Evolutionary conservation across 2,797 vertebrate species (phyloP).

Genomic region (Poeciliopsis gracilis): DNA sequence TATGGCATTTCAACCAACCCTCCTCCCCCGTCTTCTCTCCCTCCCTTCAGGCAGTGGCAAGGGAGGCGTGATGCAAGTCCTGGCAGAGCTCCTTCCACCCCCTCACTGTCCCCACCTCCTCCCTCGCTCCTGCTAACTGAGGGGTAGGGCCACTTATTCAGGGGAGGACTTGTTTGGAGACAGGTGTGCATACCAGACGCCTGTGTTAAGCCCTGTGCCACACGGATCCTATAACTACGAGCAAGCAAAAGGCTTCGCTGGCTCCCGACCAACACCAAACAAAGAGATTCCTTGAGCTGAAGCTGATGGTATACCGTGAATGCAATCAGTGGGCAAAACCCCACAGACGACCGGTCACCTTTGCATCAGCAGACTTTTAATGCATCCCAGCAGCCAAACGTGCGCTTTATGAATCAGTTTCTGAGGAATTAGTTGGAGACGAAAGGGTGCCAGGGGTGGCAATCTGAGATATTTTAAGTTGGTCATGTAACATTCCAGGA

Average conservation of each 20-base stretch:
- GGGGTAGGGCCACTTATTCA: slow-evolving; percentile 48
- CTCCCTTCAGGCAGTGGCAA: slow-evolving; percentile 71
- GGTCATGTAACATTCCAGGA: slow-evolving; percentile 72
- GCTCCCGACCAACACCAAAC: slow-evolving; percentile 47
- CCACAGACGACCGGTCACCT: slow-evolving; percentile 45
- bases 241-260: slow-evolving; percentile 52
- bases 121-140: slow-evolving; percentile 27
- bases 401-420: slow-evolving; percentile 44
- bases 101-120: slow-evolving; percentile 20
- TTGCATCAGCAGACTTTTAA: slow-evolving; percentile 39
- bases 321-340: slow-evolving; percentile 25
- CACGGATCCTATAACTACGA: slow-evolving; percentile 66
- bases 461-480: slow-evolving; percentile 69
- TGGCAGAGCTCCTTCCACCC: slow-evolving; percentile 59
- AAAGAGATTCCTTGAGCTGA: slow-evolving; percentile 26
- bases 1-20: slow-evolving; percentile 50
- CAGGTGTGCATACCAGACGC: slow-evolving; percentile 85
- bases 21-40: slow-evolving; percentile 29
- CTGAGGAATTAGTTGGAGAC: slow-evolving; percentile 40
- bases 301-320: slow-evolving; percentile 7
- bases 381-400: slow-evolving; percentile 41
- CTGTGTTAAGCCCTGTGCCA: slow-evolving; percentile 59
- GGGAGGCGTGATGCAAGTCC: slow-evolving; percentile 73
- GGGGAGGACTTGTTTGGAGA: slow-evolving; percentile 59
- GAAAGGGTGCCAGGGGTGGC: slow-evolving; percentile 40